Conservation (phyloP, 2,888 invertebrate species). For the Macrophya annulata region DNA sequence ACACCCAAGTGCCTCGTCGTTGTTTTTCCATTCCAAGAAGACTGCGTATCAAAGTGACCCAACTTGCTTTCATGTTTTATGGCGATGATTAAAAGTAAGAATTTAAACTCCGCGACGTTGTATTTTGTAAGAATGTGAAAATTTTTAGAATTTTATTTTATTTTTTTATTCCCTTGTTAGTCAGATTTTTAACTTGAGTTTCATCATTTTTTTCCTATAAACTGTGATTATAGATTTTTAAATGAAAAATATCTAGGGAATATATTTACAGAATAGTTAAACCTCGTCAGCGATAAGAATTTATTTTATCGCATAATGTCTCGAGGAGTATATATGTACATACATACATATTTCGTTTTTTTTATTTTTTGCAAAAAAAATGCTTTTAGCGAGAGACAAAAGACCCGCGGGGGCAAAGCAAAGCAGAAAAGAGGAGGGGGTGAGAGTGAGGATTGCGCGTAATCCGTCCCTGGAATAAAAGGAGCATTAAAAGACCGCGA, state of each 20-base stretch:
- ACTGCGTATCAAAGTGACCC: not conserved
- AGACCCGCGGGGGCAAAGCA: conserved; percentile 3
- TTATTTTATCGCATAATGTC: not conserved
- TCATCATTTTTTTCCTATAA: not conserved
- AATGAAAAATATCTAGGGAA: not conserved
- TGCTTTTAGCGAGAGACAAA: conserved; percentile 40
- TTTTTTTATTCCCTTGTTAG: not conserved
- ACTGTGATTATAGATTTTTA: not conserved
- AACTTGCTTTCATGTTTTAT: not conserved
- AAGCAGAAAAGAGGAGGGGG: not conserved
- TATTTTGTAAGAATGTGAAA: not conserved
- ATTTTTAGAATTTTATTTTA: not conserved
- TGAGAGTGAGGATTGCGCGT: not conserved
- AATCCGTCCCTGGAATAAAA: conserved; percentile 2
- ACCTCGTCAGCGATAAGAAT: not conserved
- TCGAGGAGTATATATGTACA: not conserved
- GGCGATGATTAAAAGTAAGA: not conserved
- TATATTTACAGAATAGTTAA: not conserved
- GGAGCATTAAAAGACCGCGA: conserved; percentile 23
- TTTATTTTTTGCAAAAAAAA: conserved; percentile 25
- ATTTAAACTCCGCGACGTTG: not conserved
- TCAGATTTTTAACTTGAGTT: conserved; percentile 3
- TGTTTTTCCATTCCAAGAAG: not conserved
- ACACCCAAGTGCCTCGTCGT: not conserved
- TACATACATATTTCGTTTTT: not conserved